A percentile compares a stretch with the other conserved stretches of the same genome.
phyloP scores from a whole-genome alignment of 2,113 vertebrate species.

The Scytalopus superciliaris region DNA sequence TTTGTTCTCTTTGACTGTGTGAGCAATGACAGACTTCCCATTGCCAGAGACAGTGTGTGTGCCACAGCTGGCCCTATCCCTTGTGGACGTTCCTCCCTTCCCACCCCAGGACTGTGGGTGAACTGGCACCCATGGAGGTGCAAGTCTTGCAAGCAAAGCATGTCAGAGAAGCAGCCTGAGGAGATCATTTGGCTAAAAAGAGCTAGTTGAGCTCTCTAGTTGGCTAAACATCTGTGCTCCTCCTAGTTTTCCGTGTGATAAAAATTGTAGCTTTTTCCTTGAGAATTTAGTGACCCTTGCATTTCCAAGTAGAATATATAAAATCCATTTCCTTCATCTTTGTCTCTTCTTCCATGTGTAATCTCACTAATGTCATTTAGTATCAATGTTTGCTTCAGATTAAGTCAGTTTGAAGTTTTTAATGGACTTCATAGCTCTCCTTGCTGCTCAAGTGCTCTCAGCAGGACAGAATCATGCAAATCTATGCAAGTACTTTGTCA shows the following conservation, averaged over 20 bases:
- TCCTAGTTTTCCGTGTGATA: background rate
- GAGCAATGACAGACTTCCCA: background rate
- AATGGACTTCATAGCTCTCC: background rate
- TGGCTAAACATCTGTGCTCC: background rate
- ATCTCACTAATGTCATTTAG: background rate
- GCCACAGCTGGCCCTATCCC: background rate
- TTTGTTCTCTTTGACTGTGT: background rate
- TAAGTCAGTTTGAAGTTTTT: background rate
- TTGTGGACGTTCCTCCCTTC: background rate
- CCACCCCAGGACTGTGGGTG: too few relatives aligned
- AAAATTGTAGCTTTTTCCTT: background rate
- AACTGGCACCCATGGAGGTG: rapidly evolving
- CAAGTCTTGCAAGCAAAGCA: background rate
- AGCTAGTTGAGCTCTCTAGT: background rate
- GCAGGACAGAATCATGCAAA: background rate
- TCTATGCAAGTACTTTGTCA: background rate
- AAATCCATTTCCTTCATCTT: background rate
- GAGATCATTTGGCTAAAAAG: background rate
- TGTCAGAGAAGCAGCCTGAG: background rate
- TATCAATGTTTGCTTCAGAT: background rate
- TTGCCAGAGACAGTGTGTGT: rapidly evolving
- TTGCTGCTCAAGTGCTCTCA: background rate
- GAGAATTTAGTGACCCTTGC: background rate
- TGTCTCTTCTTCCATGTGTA: background rate
- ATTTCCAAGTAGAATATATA: background rate